Evolutionary conservation across 2,113 vertebrate genomes (phyloP).

Genomic region (Podarcis cretensis): DNA sequence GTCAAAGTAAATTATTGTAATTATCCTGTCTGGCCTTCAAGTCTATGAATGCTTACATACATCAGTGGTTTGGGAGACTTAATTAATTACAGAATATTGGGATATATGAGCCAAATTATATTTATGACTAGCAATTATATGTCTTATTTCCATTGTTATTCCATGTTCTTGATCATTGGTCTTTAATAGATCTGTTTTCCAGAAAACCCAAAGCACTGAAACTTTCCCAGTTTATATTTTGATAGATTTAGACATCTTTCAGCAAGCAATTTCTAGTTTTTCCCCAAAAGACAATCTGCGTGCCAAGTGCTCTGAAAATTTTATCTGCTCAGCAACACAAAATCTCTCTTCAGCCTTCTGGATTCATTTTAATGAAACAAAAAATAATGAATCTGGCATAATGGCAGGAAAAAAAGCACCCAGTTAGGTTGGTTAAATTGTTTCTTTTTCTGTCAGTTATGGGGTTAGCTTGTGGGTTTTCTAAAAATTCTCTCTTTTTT

Average conservation of each 20-base stretch:
- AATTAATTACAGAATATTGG: constrained; percentile 2
- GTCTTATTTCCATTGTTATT: not conserved
- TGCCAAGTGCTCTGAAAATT: not conserved
- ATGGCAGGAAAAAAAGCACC: not conserved
- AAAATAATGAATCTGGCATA: not conserved
- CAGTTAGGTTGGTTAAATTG: not conserved
- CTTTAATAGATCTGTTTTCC: not conserved
- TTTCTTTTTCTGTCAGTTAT: not conserved
- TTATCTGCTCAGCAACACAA: not conserved
- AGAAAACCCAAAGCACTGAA: not conserved
- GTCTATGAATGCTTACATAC: constrained; percentile 6
- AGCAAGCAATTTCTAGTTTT: not conserved
- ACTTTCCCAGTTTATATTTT: not conserved
- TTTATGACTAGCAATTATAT: constrained; percentile 18
- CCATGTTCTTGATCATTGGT: not conserved
- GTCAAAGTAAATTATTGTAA: constrained; percentile 17
- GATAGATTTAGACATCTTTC: constrained; percentile 15
- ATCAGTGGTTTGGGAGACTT: not conserved
- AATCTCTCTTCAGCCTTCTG: not conserved
- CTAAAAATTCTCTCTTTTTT: not conserved
- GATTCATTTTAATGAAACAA: not conserved
- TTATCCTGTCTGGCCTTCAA: constrained; percentile 16
- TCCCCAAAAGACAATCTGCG: not conserved
- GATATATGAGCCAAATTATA: not conserved
- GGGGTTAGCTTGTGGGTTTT: not conserved